Conservation (phyloP, 2,113 vertebrate species). For the Hemiprocne comata region DNA sequence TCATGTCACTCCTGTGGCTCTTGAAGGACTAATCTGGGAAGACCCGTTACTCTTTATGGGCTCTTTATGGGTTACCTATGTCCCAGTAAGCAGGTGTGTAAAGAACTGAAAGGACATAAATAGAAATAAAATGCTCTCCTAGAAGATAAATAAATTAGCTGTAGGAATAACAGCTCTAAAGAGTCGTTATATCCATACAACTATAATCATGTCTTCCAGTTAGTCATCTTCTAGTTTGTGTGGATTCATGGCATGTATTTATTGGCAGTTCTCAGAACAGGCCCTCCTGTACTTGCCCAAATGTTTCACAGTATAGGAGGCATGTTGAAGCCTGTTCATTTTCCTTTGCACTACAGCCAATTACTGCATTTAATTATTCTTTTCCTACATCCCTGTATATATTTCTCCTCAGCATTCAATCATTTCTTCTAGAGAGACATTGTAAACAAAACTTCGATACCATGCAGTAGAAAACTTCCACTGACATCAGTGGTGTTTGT, state of each 20-base stretch:
- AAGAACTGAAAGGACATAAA: neutral
- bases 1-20: neutral
- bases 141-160: neutral
- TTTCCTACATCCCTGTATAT: neutral
- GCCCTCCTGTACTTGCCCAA: constrained; percentile 11
- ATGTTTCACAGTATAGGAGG: constrained; percentile 13
- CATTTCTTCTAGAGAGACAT: neutral
- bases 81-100: neutral
- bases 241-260: constrained; percentile 35
- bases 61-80: neutral
- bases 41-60: neutral
- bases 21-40: neutral
- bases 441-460: neutral
- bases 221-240: constrained; percentile 17
- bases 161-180: neutral
- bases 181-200: neutral
- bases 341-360: neutral
- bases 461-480: neutral
- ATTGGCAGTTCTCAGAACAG: constrained; percentile 45
- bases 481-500: rapidly evolving
- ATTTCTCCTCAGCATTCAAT: neutral
- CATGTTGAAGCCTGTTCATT: constrained; percentile 3
- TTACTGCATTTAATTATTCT: constrained; percentile 30
- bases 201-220: neutral
- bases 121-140: neutral